phyloP scores from a whole-genome alignment of 2,888 invertebrate species.

The Meta bourneti region DNA sequence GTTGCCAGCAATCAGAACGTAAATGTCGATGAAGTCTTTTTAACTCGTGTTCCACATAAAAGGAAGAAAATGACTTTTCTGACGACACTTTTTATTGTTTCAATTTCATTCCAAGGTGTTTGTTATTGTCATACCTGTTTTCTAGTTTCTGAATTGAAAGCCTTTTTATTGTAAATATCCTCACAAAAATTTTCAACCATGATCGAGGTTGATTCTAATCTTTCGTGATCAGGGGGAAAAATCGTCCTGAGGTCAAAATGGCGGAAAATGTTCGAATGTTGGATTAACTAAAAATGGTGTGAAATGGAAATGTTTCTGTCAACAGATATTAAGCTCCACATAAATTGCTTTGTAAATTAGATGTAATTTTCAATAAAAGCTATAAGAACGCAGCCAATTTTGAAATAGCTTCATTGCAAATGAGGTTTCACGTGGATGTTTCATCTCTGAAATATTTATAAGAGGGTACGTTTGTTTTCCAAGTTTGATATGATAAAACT shows the following conservation, averaged over 20 bases:
- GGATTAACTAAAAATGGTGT: too few species aligned
- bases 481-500: too few species aligned
- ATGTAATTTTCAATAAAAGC: too few species aligned
- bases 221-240: constrained; percentile 26
- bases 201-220: constrained; percentile 25
- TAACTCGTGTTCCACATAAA: constrained; percentile 11
- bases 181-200: constrained; percentile 16
- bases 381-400: too few species aligned
- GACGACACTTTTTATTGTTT: constrained; percentile 58
- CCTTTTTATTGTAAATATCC: neutral
- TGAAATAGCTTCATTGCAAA: too few species aligned
- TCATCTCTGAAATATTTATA: too few species aligned
- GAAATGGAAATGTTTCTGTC: too few species aligned
- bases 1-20: constrained; percentile 69
- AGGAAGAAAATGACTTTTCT: constrained; percentile 27
- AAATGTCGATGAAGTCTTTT: constrained; percentile 51
- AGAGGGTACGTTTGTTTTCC: too few species aligned
- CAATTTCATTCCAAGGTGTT: constrained; percentile 45
- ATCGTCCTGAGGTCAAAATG: constrained; percentile 17
- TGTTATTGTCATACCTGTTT: constrained; percentile 20
- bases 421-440: too few species aligned
- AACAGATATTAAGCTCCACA: too few species aligned
- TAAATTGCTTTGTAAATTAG: too few species aligned
- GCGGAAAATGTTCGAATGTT: too few species aligned
- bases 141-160: constrained; percentile 30